Conservation (phyloP, 2,797 vertebrate genomes). For the Toxotes lorentzi region DNA sequence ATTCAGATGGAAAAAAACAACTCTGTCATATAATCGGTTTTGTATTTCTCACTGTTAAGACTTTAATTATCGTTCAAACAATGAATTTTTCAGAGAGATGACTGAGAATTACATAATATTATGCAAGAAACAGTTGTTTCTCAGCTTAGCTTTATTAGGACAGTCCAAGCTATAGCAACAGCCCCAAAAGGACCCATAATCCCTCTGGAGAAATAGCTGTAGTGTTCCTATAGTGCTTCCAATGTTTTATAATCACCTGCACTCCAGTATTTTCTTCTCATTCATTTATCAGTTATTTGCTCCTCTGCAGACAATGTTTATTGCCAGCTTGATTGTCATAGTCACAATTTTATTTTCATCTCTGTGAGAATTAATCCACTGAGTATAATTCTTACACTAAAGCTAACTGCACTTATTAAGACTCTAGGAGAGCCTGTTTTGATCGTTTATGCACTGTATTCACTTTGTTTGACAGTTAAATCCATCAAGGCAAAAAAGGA, state of each 20-base stretch:
- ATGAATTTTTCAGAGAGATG: conserved; percentile 10
- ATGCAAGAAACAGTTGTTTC: not conserved
- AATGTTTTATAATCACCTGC: not conserved
- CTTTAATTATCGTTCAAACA: not conserved
- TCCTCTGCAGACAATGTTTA: not conserved
- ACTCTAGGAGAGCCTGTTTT: not conserved
- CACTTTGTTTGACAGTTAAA: not conserved
- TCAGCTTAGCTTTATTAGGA: not conserved
- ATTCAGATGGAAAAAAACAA: conserved; percentile 1
- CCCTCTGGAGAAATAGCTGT: not conserved
- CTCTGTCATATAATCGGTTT: not conserved
- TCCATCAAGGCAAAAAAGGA: not conserved
- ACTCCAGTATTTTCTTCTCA: not conserved
- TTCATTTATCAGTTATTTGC: not conserved
- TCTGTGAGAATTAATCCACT: not conserved
- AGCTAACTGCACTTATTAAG: not conserved
- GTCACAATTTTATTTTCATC: not conserved
- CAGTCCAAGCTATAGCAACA: not conserved
- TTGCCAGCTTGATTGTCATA: not conserved
- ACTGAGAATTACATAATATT: not conserved
- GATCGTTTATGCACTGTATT: not conserved
- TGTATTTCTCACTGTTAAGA: not conserved
- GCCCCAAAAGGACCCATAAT: not conserved
- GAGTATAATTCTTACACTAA: not conserved
- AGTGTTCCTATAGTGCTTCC: not conserved